Evolutionary conservation across 2,113 vertebrate genomes (phyloP).

Genomic region (Camelus dromedarius): DNA sequence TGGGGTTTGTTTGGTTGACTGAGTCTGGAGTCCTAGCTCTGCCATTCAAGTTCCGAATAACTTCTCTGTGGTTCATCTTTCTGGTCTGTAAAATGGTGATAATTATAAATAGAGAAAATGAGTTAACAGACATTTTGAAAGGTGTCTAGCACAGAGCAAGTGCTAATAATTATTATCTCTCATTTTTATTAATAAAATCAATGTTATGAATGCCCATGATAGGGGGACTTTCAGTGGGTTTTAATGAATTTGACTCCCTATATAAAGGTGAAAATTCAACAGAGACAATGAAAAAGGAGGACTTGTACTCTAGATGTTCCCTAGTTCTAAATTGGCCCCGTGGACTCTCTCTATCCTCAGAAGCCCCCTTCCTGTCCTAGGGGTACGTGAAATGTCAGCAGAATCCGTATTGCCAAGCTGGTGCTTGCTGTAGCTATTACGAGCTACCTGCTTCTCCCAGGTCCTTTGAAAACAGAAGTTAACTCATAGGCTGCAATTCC

Average conservation of each 20-base stretch:
- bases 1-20: not conserved
- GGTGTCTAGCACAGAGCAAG: not conserved
- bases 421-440: not conserved
- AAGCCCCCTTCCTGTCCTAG: not conserved
- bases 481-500: not conserved
- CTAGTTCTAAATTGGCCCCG: not conserved
- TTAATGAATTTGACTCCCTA: constrained; percentile 46
- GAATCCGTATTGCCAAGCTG: not conserved
- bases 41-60: constrained; percentile 32
- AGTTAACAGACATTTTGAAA: constrained; percentile 37
- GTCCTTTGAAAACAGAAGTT: not conserved
- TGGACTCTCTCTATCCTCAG: not conserved
- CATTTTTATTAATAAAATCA: constrained; percentile 31
- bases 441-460: not conserved
- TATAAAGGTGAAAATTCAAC: constrained; percentile 29
- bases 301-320: not conserved
- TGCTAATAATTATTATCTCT: not conserved
- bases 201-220: not conserved
- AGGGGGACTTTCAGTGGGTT: not conserved
- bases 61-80: constrained; percentile 7
- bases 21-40: constrained; percentile 12
- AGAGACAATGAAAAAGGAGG: not conserved
- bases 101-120: not conserved
- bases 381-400: not conserved
- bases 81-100: constrained; percentile 25